A percentile compares a stretch with the other conserved stretches of the same genome.
Evolutionary conservation across 2,113 vertebrate species (phyloP).

Genomic region (Tragelaphus imberbis): DNA sequence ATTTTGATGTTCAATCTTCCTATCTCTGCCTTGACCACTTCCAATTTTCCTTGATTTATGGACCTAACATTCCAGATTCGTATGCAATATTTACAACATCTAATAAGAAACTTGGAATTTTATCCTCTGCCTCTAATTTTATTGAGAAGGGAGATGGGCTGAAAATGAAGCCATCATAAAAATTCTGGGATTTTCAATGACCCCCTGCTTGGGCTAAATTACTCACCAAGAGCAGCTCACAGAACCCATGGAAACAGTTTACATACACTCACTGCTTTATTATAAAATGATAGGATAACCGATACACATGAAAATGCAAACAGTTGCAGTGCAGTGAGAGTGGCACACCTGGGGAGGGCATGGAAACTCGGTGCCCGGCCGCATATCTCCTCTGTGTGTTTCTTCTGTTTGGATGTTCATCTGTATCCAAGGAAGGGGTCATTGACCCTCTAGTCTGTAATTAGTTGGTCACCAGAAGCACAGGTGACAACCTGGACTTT

Average conservation of each 20-base stretch:
- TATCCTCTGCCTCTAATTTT: background rate
- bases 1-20: too few species aligned
- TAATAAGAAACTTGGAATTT: background rate
- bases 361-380: background rate
- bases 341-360: background rate
- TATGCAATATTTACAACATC: too few species aligned
- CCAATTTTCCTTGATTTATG: too few species aligned
- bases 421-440: background rate
- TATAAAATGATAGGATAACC: too few species aligned
- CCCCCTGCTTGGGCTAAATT: too few species aligned
- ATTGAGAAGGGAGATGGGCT: background rate
- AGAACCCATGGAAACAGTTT: too few species aligned
- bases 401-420: background rate
- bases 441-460: background rate
- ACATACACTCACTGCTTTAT: too few species aligned
- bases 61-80: too few species aligned
- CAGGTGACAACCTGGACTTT: background rate
- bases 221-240: too few species aligned
- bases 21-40: too few species aligned
- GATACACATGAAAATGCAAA: too few species aligned
- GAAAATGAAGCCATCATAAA: background rate
- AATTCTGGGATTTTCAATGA: too few species aligned
- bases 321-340: background rate
- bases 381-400: background rate
- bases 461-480: background rate